Evolutionary conservation across 1,140 invertebrate species (phyloP), one percentile per base, ranked within the genome.

Genomic region (Mycetomoellerius zeteki): DNA sequence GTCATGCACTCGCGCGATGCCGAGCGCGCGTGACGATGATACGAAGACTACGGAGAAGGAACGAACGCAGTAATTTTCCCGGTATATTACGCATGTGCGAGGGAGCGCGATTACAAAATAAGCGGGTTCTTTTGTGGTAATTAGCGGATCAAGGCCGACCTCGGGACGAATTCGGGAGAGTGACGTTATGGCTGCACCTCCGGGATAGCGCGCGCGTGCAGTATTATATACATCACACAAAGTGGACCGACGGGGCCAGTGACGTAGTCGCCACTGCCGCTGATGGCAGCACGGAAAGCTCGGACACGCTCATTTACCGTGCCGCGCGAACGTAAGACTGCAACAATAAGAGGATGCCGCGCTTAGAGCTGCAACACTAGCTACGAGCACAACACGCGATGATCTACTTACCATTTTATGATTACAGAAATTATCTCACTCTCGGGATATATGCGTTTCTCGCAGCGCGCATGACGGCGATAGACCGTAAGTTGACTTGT

Each of bases 121-220:
- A 95, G 94, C 94, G 94, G 94, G 92, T 93, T 93, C 94, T 94
- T 95, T 95, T 94, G 94, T 93, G 89, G 91, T 94, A 95, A 94
- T 95, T 95, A 94, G 71, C 91, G 90, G 93, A 94, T 94, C 93
- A 94, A 94, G 93, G 92, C 89, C 91, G 81, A 85, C 73, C 89
- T 87, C 84, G 65, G 67, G 85, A 90, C 85, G 91, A 92, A 95
- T 94, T 94, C 93, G 93, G 91, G 76, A 72, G 91, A 91, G 75
- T 71, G 88, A 91, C 89, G 88, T 91, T 93, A 90, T 89, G 27
- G 8, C 64, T 76, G 77, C 64, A 76, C 50, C 76, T 87, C 37
- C 54, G 12, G 21, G 30, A 30, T 58, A 67, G n/a, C 75, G 24
- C 54, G n/a, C 54, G 54, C 54, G 27, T 8, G 43, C 60, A 14